Evolutionary conservation across 2,113 vertebrate genomes (phyloP).

Genomic region (Scomber japonicus): DNA sequence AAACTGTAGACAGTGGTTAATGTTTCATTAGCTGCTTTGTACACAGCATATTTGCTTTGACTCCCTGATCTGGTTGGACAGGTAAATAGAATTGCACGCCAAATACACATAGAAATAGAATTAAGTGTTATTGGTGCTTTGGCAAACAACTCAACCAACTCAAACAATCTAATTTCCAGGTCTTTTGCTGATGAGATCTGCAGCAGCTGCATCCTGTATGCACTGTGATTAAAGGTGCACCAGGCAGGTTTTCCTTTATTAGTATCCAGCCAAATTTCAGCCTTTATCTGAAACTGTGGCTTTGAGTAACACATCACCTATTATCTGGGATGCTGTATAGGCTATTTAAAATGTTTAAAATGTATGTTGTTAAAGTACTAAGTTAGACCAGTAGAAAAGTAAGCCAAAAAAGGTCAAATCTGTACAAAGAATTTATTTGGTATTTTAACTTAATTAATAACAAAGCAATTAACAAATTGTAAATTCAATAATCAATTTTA

Average conservation of each 20-base stretch:
- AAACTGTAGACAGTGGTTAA: slow-evolving; percentile 62
- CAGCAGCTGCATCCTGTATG: not conserved
- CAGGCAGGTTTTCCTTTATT: not conserved
- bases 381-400: not conserved
- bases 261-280: not conserved
- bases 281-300: not conserved
- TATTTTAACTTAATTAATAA: too few species aligned
- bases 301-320: not conserved
- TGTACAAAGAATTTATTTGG: too few species aligned
- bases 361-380: not conserved
- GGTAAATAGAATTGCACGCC: not conserved
- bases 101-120: not conserved
- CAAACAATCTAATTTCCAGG: not conserved
- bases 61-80: not conserved
- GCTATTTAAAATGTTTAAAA: not conserved
- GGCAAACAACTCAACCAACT: not conserved
- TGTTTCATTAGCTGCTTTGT: slow-evolving; percentile 58
- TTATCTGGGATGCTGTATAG: not conserved
- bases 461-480: too few species aligned
- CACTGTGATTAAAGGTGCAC: not conserved
- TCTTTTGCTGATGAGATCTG: not conserved
- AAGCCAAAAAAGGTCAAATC: too few species aligned
- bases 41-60: slow-evolving; percentile 19
- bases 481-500: too few species aligned
- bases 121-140: slow-evolving; percentile 13